Evolutionary conservation across 2,113 vertebrate genomes (phyloP).

Genomic region (Setophaga coronata): DNA sequence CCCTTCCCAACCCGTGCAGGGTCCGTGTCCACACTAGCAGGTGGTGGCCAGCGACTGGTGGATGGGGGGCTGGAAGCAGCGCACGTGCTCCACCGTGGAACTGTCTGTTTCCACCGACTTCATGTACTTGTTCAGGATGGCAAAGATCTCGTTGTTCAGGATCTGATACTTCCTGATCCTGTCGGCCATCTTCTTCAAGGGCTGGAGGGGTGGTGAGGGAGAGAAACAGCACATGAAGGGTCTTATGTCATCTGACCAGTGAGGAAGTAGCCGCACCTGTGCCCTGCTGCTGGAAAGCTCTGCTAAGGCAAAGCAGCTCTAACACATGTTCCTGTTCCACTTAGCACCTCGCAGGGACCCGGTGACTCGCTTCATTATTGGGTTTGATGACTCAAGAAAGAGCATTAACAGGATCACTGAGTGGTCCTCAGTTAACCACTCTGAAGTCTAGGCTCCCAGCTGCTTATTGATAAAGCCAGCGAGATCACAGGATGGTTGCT

Average conservation of each 20-base stretch:
- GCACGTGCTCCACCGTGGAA: conserved; percentile 96
- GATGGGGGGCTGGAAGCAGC: conserved; percentile 99
- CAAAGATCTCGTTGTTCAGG: conserved; percentile 98
- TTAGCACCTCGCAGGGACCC: neutral
- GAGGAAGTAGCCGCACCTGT: neutral
- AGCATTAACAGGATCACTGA: conserved; percentile 1
- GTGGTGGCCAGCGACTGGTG: conserved; percentile 98
- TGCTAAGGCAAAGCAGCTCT: neutral
- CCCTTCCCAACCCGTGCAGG: neutral
- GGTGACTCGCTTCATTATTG: neutral
- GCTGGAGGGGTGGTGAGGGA: conserved; percentile 72
- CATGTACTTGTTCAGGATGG: conserved; percentile 99
- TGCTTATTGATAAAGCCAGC: conserved; percentile 4
- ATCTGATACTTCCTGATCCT: conserved; percentile 99
- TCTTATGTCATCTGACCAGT: neutral
- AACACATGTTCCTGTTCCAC: neutral
- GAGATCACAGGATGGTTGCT: neutral
- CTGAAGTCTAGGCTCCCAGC: neutral
- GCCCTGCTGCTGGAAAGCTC: neutral
- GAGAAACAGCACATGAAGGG: neutral
- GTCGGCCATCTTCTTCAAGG: conserved; percentile 99
- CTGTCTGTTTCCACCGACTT: conserved; percentile 98
- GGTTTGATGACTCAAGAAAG: neutral
- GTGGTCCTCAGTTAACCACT: neutral
- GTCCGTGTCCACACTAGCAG: conserved; percentile 77